Evolutionary conservation across 2,113 vertebrate species (phyloP).

Genomic region (Thinocorus orbignyianus): DNA sequence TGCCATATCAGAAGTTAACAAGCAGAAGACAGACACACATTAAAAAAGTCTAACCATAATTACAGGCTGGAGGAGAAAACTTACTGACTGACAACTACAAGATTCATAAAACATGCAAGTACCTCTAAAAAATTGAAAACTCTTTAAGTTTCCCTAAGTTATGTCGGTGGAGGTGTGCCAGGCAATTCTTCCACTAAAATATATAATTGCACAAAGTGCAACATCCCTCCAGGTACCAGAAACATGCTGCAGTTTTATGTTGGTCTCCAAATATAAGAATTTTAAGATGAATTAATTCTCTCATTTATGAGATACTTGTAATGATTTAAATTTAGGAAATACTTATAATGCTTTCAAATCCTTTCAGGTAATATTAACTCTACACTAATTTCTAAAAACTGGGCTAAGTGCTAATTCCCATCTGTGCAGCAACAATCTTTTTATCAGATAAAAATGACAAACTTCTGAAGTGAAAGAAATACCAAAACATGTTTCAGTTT

Average conservation of each 20-base stretch:
- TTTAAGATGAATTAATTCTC: background rate
- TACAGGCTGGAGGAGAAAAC: background rate
- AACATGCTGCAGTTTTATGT: background rate
- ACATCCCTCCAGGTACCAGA: background rate
- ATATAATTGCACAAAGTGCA: background rate
- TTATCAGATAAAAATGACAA: background rate
- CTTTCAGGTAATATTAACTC: background rate
- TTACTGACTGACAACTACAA: background rate
- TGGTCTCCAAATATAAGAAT: background rate
- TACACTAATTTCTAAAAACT: background rate
- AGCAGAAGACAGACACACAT: background rate
- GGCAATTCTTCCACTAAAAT: background rate
- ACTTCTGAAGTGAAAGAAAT: background rate
- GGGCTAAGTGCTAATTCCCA: background rate
- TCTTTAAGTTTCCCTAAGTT: background rate
- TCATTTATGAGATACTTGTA: background rate
- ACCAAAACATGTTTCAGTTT: background rate
- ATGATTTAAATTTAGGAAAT: background rate
- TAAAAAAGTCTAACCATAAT: background rate
- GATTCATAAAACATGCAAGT: background rate
- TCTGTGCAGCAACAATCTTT: background rate
- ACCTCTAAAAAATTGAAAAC: background rate
- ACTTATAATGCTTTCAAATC: background rate
- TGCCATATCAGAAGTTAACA: background rate
- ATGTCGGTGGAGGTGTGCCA: background rate